phyloP scores from a whole-genome alignment of 2,888 invertebrate genomes.

The Parnassius apollo region DNA sequence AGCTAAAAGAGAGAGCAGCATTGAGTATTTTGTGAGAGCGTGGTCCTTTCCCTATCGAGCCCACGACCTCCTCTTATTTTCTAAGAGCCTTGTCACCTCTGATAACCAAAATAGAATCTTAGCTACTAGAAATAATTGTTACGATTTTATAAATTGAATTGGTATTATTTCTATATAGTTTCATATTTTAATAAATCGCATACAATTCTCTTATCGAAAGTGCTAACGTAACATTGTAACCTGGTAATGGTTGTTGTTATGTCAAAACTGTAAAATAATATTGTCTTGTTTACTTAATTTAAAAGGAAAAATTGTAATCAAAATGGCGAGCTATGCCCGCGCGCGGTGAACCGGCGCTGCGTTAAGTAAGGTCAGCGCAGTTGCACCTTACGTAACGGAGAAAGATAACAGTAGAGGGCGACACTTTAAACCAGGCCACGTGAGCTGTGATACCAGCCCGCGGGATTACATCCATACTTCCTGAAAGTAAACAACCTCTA shows the following conservation, averaged over 20 bases:
- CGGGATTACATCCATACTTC: slow-evolving; percentile 22
- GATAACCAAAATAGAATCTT: too few species aligned
- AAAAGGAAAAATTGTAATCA: slow-evolving; percentile 14
- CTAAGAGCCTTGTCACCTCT: too few species aligned
- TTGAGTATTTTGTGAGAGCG: too few species aligned
- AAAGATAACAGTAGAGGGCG: slow-evolving; percentile 39
- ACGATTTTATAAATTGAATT: too few species aligned
- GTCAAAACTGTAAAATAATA: slow-evolving; percentile 5
- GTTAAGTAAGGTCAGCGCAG: slow-evolving; percentile 69
- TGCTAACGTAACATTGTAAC: too few species aligned
- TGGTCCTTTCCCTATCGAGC: too few species aligned
- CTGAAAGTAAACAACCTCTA: background rate
- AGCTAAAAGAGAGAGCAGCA: too few species aligned
- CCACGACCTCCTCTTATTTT: too few species aligned
- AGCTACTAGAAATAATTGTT: too few species aligned
- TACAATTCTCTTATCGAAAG: too few species aligned
- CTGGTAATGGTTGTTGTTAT: slow-evolving; percentile 1
- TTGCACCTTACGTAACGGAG: slow-evolving; percentile 50
- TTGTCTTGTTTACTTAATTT: slow-evolving; percentile 11
- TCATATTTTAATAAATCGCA: too few species aligned
- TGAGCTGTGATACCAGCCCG: slow-evolving; percentile 27
- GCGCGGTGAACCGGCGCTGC: slow-evolving; percentile 47
- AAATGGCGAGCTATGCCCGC: slow-evolving; percentile 15
- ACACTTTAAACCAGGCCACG: slow-evolving; percentile 37
- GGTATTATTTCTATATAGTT: too few species aligned